Evolutionary conservation across 2,888 invertebrate species (phyloP), one percentile per base, ranked within the genome.

Genomic region (Oxystoma pomonae): DNA sequence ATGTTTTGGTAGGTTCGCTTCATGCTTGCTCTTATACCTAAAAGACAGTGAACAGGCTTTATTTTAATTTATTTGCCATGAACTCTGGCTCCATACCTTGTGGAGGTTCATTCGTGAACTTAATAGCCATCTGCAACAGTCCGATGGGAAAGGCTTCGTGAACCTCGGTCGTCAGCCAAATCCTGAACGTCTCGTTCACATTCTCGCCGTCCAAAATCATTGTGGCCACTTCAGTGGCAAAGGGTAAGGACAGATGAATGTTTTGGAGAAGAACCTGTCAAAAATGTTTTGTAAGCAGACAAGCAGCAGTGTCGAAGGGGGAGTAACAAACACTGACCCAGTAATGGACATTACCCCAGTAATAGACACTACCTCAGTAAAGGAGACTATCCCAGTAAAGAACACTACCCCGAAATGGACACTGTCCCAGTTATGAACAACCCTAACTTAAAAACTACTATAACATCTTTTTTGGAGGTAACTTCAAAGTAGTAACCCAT

Each of bases 61-160:
- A 7, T 96, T 9, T 12, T 50, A 12, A 50, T 50, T 50, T 50
- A 50, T 50, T 50, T 50, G 9, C 50, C 9, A 12, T 16, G 16
- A 50, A 9, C 12, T 12, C 55, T 12, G n/a, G n/a, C n/a, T n/a
- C n/a, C n/a, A 58, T 63, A 64, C 67, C 98, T 83, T 96, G 95
- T 0, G 98, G 97, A 16, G 97, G 97, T 81, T 98, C 98, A 78
- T 97, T 97, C 1, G 98, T 98, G 77, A 96, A 98, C 81, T 98
- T 98, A 64, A 98, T 95, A 2, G 95, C 94, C 87, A 94, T 93
- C 86, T 97, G 90, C 16, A 89, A 79, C 35, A 89, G 77, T 2
- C 89, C 74, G 18, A 98, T 98, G 0, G 97, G 97, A 80, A 98
- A 98, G 71, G 94, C 91, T 12, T 89, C 84, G 77, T 98, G 96